These are phyloP conservation scores for Mechanitis mazaeus DNA, from an alignment of 2,888 invertebrate species.

Conservation along the genomic window DNA sequence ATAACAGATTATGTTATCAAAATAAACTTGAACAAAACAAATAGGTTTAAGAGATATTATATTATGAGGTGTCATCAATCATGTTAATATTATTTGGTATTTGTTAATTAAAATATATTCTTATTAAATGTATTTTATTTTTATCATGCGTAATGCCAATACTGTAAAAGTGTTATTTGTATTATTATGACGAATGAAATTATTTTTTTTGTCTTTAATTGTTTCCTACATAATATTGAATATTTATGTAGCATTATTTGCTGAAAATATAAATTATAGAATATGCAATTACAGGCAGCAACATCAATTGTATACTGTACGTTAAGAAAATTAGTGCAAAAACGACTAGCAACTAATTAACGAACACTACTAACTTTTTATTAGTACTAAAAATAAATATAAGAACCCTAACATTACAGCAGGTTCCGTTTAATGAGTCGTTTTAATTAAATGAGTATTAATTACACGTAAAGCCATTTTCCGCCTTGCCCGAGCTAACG, in stretches of 20 bases:
- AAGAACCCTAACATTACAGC: conserved; percentile 5
- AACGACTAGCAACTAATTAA: not conserved
- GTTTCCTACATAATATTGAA: too few species aligned
- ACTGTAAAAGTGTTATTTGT: too few species aligned
- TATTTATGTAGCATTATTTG: too few species aligned
- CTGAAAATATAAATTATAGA: too few species aligned
- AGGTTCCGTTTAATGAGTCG: conserved; percentile 16
- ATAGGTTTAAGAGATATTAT: not conserved
- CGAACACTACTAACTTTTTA: not conserved
- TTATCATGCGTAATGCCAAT: too few species aligned
- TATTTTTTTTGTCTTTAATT: too few species aligned
- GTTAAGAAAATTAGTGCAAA: too few species aligned
- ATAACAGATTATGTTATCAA: not conserved
- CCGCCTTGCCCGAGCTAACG: conserved; percentile 28
- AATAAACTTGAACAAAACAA: conserved; percentile 3
- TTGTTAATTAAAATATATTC: too few species aligned
- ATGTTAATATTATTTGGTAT: not conserved
- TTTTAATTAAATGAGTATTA: conserved; percentile 27
- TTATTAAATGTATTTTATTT: too few species aligned
- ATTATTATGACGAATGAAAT: too few species aligned
- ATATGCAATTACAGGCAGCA: too few species aligned
- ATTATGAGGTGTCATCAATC: not conserved
- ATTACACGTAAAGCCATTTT: conserved; percentile 30
- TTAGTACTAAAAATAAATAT: not conserved
- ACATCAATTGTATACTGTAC: too few species aligned